A percentile compares a stretch with the other conserved stretches of the same genome.
These are phyloP conservation scores for Tyrannus savana DNA, from an alignment of 2,113 vertebrate genomes.

Conservation along the genomic window DNA sequence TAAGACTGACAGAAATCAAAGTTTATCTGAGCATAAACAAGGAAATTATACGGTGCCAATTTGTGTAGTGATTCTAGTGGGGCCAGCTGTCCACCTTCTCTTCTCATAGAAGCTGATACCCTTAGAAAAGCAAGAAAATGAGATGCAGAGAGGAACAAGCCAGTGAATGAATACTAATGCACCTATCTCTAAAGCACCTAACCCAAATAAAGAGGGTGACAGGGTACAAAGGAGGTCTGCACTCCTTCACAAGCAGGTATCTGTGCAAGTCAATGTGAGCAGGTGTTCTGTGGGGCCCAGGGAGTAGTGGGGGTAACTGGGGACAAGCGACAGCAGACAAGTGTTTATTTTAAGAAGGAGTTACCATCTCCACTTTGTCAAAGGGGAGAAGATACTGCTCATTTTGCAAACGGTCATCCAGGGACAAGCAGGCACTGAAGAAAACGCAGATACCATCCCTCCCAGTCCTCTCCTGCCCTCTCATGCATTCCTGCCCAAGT, in stretches of 20 bases:
- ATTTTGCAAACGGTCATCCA: neutral
- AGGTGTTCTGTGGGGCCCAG: neutral
- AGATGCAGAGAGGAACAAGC: neutral
- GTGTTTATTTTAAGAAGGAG: neutral
- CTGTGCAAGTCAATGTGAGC: neutral
- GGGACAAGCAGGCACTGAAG: neutral
- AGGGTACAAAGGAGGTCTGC: neutral
- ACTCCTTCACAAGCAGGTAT: neutral
- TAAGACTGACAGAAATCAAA: neutral
- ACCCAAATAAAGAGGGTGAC: neutral
- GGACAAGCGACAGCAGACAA: neutral
- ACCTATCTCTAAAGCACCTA: neutral
- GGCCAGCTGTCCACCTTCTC: neutral
- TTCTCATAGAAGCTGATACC: neutral
- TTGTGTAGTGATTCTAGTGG: neutral
- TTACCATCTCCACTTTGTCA: neutral
- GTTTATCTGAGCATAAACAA: constrained; percentile 2
- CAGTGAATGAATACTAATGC: neutral
- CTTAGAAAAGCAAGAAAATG: neutral
- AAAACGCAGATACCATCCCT: neutral
- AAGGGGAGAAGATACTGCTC: neutral
- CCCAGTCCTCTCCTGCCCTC: neutral
- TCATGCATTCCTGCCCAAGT: neutral
- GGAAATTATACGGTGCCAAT: neutral
- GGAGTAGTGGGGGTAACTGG: neutral